These are phyloP conservation scores for Aphyosemion australe DNA, from an alignment of 2,113 vertebrate species.

Conservation along the genomic window DNA sequence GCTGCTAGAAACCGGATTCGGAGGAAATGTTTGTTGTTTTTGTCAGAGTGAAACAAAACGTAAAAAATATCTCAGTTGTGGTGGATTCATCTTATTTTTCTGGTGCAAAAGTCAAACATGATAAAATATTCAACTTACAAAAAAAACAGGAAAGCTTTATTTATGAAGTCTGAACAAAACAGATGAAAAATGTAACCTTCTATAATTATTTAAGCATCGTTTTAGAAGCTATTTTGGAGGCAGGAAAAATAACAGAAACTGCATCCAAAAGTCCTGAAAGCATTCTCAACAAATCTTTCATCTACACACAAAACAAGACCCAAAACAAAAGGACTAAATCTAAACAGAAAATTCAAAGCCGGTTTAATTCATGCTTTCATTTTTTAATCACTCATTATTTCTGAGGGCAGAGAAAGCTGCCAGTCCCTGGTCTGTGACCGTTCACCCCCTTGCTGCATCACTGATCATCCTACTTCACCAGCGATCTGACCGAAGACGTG, in stretches of 20 bases:
- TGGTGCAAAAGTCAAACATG: neutral
- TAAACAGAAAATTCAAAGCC: too few species aligned
- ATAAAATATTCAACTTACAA: neutral
- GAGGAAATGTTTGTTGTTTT: too few species aligned
- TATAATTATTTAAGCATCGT: too few species aligned
- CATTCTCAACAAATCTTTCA: neutral
- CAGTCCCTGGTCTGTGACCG: neutral
- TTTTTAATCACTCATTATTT: too few species aligned
- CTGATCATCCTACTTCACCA: conserved; percentile 30
- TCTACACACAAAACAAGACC: neutral
- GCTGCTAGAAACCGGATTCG: too few species aligned
- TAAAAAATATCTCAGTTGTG: too few species aligned
- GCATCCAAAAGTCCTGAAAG: neutral
- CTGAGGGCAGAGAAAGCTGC: too few species aligned
- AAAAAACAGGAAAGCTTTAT: neutral
- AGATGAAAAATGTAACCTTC: too few species aligned
- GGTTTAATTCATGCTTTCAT: too few species aligned
- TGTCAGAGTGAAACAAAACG: neutral
- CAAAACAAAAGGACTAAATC: neutral
- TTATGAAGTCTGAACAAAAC: neutral
- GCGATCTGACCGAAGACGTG: conserved; percentile 3
- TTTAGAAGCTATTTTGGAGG: too few species aligned
- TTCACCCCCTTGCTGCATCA: neutral
- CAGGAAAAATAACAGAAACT: too few species aligned
- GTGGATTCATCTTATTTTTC: too few species aligned